Evolutionary conservation across 2,888 invertebrate genomes (phyloP).

Genomic region (Clostera curtula): DNA sequence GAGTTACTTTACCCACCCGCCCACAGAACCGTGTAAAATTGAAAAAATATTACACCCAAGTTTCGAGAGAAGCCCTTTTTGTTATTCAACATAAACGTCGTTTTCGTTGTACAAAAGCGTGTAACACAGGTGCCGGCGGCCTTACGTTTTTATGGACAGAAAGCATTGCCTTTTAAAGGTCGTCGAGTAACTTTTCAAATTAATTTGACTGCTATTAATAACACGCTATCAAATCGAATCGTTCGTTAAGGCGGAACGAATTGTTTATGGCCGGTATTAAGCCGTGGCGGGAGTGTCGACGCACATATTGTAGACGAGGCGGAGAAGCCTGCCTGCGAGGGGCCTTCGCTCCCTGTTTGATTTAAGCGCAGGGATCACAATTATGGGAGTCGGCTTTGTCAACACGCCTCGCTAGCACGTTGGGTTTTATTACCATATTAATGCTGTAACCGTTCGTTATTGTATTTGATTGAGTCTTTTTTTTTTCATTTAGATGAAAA

Average conservation of each 20-base stretch:
- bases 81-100: background rate
- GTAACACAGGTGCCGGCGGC: conserved; percentile 20
- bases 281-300: conserved; percentile 46
- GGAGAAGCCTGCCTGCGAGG: conserved; percentile 27
- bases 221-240: conserved; percentile 44
- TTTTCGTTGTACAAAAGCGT: conserved; percentile 6
- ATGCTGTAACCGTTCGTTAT: conserved; percentile 5
- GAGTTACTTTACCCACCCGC: no score
- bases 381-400: conserved; percentile 52
- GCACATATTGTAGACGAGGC: conserved; percentile 46
- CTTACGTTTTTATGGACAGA: conserved; percentile 13
- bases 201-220: conserved; percentile 46
- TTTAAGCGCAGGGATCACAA: conserved; percentile 47
- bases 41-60: no score
- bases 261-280: conserved; percentile 61
- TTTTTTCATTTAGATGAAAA: no score
- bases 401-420: conserved; percentile 32
- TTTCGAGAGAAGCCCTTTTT: background rate
- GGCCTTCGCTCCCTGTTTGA: conserved; percentile 24
- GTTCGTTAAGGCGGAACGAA: conserved; percentile 58
- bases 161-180: conserved; percentile 31
- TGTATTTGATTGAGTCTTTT: background rate
- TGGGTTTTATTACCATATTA: conserved; percentile 28
- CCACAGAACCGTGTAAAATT: no score
- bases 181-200: conserved; percentile 44